Evolutionary conservation across 2,113 vertebrate genomes (phyloP).

Genomic region (Galbula dea): DNA sequence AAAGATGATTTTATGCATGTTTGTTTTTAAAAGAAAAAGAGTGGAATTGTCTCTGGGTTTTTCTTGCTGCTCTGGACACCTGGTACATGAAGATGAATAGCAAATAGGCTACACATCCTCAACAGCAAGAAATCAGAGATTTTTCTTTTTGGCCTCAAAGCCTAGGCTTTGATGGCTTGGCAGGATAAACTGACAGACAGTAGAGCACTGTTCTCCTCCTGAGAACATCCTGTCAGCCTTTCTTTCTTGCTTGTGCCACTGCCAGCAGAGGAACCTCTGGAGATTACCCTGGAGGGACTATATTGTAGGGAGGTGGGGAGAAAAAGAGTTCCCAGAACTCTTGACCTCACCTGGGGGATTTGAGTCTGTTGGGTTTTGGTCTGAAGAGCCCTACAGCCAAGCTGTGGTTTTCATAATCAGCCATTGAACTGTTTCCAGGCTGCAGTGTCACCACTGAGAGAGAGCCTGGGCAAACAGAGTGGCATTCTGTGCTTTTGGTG

Average conservation of each 20-base stretch:
- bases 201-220: conserved; percentile 41
- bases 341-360: conserved; percentile 4
- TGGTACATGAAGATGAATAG: conserved; percentile 19
- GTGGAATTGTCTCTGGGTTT: neutral
- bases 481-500: neutral
- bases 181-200: conserved; percentile 24
- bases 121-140: conserved; percentile 4
- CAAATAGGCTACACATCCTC: neutral
- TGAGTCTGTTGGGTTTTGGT: neutral
- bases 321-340: neutral
- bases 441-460: neutral
- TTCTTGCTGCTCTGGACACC: conserved; percentile 15
- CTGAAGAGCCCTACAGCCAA: neutral
- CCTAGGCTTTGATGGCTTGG: conserved; percentile 25
- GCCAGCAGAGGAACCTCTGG: conserved; percentile 43
- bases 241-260: neutral
- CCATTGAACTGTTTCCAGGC: neutral
- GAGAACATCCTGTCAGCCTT: conserved; percentile 46
- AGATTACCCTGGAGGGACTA: neutral
- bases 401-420: neutral
- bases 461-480: neutral
- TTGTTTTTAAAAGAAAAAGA: neutral
- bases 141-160: neutral
- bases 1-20: neutral
- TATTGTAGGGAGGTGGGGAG: neutral